phyloP scores from a whole-genome alignment of 2,888 invertebrate species.

The Xestoiulus laeticollis region DNA sequence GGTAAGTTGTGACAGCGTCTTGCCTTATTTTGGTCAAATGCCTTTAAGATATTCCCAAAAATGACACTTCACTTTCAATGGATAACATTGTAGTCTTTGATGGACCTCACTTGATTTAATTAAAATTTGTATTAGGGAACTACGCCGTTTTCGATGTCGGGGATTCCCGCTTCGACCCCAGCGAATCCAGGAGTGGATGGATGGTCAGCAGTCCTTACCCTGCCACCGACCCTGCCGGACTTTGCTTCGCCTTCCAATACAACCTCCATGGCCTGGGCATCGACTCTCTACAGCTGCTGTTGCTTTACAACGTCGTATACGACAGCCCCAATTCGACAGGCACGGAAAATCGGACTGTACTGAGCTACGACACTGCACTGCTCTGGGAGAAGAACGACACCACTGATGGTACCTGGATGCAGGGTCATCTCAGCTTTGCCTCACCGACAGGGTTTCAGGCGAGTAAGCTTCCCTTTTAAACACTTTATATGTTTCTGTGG shows the following conservation, averaged over 20 bases:
- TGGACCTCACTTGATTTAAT: neutral
- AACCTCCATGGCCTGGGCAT: slow-evolving; percentile 52
- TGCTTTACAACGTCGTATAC: slow-evolving; percentile 47
- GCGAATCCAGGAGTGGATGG: slow-evolving; percentile 38
- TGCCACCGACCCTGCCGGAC: slow-evolving; percentile 49
- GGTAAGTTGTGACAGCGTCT: slow-evolving; percentile 24
- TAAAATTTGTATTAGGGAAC: slow-evolving; percentile 27
- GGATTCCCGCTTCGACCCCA: neutral
- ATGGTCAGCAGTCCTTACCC: slow-evolving; percentile 15
- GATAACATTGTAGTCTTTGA: neutral
- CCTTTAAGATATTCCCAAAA: neutral
- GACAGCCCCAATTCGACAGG: neutral
- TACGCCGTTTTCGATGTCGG: slow-evolving; percentile 52
- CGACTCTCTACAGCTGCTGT: slow-evolving; percentile 45
- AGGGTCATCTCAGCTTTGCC: slow-evolving; percentile 48
- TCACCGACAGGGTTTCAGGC: slow-evolving; percentile 50
- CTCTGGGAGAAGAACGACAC: slow-evolving; percentile 52
- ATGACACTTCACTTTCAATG: neutral
- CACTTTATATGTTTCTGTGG: neutral
- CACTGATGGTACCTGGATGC: slow-evolving; percentile 46
- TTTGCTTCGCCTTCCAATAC: slow-evolving; percentile 53
- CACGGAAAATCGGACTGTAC: neutral
- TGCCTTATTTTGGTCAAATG: neutral
- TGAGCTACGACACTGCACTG: slow-evolving; percentile 42
- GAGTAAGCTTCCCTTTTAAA: too few species aligned